Base-by-base conservation (phyloP, 2,797 vertebrate genomes). In the Crax fasciolata region DNA sequence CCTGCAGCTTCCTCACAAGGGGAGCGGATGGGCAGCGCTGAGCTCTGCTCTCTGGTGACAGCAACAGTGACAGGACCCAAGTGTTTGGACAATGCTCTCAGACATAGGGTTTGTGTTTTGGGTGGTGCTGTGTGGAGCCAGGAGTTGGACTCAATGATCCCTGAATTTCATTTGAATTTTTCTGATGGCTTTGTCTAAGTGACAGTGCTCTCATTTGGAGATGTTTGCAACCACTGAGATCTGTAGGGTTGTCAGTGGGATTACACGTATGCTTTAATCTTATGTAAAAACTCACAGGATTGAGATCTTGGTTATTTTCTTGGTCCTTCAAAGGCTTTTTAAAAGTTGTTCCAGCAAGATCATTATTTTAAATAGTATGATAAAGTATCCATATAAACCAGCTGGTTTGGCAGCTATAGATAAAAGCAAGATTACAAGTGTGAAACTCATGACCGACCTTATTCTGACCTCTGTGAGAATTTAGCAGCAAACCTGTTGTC, bases 371-470 rank as follows among this genome's bases (percentile, higher is more conserved):
- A 85, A 65, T 58, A 68, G 44, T 82, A 46, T 52, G 48, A 27
- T 84, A 59, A 80, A 79, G 61, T 55, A 59, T 28, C 19, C 1
- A 0, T 58, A 38, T 43, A 73, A 89, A 66, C 38, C 67, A 89
- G 76, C 61, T 54, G 27, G 38, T 38, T 85, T 93, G 75, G 79
- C 59, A 82, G 63, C 71, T 89, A 52, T 76, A 71, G 58, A 71
- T 88, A 66, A 87, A 76, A 78, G 44, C 48, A 84, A 87, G 84
- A 89, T 80, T 84, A n/a, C 28, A 54, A 89, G 78, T 70, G 52
- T 72, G 89, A 96, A 68, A 82, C 92, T 87, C 91, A 83, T 93
- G 87, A 95, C 85, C 66, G 75, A 85, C 78, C 82, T 80, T 30
- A 38, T 67, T 80, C 79, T 91, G 92, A 84, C 72, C 74, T 84